These are phyloP conservation scores for Dasyurus viverrinus DNA, from an alignment of 2,113 vertebrate species.

Conservation along the genomic window DNA sequence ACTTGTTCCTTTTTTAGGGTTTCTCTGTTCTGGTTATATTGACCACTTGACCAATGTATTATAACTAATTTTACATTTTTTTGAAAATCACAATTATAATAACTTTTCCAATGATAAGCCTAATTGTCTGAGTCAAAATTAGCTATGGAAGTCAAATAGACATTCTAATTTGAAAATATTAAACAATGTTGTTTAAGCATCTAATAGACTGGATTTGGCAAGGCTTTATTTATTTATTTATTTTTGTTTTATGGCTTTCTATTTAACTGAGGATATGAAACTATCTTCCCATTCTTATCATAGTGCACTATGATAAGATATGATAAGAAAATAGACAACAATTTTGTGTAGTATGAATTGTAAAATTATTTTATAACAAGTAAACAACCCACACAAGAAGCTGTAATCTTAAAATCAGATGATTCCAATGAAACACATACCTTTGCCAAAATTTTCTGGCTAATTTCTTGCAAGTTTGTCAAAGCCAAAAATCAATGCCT, in stretches of 20 bases:
- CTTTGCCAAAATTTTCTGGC: background rate
- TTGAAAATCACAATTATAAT: background rate
- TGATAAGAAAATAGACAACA: background rate
- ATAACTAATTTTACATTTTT: background rate
- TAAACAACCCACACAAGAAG: background rate
- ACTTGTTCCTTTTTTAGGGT: background rate
- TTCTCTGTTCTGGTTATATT: background rate
- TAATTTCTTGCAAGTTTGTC: constrained; percentile 19
- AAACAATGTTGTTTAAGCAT: background rate
- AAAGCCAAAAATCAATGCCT: constrained; percentile 47
- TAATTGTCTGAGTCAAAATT: background rate
- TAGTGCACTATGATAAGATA: no score
- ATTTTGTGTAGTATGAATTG: background rate
- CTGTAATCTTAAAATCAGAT: background rate
- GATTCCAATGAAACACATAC: background rate
- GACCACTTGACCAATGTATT: background rate
- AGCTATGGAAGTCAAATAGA: background rate
- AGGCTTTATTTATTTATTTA: background rate
- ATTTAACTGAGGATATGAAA: constrained; percentile 6
- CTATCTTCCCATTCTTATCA: background rate
- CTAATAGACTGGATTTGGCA: background rate
- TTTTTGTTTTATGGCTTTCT: background rate
- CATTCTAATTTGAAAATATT: background rate
- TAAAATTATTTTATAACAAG: background rate
- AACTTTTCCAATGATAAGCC: background rate